These are phyloP conservation scores for Penaeus vannamei DNA, from an alignment of 1,140 invertebrate species.

Conservation along the genomic window DNA sequence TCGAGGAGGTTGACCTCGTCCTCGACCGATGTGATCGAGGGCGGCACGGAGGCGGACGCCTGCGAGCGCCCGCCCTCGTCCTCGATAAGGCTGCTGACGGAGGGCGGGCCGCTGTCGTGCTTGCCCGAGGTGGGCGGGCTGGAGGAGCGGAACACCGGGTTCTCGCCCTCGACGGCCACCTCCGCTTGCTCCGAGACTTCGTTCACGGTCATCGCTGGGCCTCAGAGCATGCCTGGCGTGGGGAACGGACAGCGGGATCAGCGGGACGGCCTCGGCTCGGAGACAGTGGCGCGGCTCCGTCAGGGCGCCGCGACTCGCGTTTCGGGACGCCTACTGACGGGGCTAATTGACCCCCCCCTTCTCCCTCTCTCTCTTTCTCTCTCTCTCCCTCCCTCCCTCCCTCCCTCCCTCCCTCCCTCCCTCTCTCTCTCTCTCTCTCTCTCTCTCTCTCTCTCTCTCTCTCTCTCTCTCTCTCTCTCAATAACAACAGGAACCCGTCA, in stretches of 20 bases:
- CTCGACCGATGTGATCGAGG: slow-evolving; percentile 28
- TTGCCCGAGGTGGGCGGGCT: background rate
- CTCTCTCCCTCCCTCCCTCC: slow-evolving; percentile 44
- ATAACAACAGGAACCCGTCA: too few species aligned
- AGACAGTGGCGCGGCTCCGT: too few species aligned
- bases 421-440: too few species aligned
- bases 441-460: too few species aligned
- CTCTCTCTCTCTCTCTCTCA: too few species aligned
- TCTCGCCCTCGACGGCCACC: background rate
- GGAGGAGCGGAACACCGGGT: background rate
- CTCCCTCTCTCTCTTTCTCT: slow-evolving; percentile 47
- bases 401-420: background rate
- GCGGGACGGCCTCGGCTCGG: too few species aligned
- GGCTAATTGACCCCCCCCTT: background rate
- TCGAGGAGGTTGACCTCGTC: slow-evolving; percentile 36
- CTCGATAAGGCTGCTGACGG: background rate
- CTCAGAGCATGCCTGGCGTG: too few species aligned
- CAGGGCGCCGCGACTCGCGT: too few species aligned
- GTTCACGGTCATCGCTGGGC: background rate
- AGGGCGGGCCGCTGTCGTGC: background rate
- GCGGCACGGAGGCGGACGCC: background rate
- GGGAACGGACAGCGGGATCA: too few species aligned
- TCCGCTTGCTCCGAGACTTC: background rate
- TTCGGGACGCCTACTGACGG: too few species aligned
- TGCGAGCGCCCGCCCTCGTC: background rate